Base-by-base conservation (phyloP, 2,797 vertebrate species). In the Natrix natrix region DNA sequence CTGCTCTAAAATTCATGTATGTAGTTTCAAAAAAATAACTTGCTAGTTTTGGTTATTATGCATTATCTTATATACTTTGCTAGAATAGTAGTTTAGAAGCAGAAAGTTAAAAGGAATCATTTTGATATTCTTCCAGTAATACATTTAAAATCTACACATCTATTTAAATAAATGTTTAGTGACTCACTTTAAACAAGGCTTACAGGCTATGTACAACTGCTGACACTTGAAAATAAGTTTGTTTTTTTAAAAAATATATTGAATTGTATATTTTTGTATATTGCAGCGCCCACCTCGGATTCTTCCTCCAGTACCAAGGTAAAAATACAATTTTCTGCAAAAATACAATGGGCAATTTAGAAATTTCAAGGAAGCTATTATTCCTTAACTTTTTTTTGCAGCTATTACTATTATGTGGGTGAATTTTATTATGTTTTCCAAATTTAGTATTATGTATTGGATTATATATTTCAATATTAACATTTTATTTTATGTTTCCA, bases 261-360 rank as follows among this genome's bases (percentile, higher is more conserved):
- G 96, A 24, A 55, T 92, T 56, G 52, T 28, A 1, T 94, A 43
- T 97, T 69, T 92, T 28, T 96, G 92, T 94, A 55, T 90, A 90
- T 95, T 95, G 20, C 69, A 99, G 99, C 98, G 97, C 59, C 98
- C 97, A 0, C 98, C 98, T 63, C 98, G 99, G 94, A 96, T 98
- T 11, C 98, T 99, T 89, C 99, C 99, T 60, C 97, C 98, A 61
- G 98, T 98, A 97, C 98, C 98, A 95, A 99, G 99, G 99, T 99
- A 97, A 97, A 54, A 94, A 91, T 78, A 63, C 89, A 1, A 1
- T 94, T 95, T 52, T 56, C 1, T 93, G 52, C 54, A 92, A 12
- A 5, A 88, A 32, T 83, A 83, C 37, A 48, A 24, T 2, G 90
- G 8, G 0, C 60, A 90, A 66, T 92, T 59, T 94, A 60, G 2